Conservation (phyloP, 1,140 invertebrate genomes). For the Plutomurus gul region DNA sequence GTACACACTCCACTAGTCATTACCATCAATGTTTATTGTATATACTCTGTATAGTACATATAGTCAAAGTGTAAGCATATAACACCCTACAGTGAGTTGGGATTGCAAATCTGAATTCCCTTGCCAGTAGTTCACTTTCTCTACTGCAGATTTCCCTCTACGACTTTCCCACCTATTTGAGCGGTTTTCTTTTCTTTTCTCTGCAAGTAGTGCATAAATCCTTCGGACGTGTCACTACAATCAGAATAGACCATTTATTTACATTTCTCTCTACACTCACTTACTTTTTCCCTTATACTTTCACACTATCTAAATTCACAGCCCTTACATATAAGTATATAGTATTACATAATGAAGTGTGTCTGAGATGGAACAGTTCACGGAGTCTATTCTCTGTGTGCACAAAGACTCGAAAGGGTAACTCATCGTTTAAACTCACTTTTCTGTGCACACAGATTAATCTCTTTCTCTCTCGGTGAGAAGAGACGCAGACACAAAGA, state of each 20-base stretch:
- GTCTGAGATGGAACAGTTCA: neutral
- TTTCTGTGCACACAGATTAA: no score
- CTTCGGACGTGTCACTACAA: conserved; percentile 6
- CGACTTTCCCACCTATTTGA: neutral
- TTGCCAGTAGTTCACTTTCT: neutral
- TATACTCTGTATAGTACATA: no score
- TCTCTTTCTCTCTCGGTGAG: no score
- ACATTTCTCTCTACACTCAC: neutral
- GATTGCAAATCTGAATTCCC: neutral
- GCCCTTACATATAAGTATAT: neutral
- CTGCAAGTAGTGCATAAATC: neutral
- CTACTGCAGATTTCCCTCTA: conserved; percentile 18
- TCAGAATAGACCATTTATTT: neutral
- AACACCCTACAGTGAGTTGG: neutral
- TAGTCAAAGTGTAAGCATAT: neutral
- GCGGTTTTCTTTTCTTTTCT: neutral
- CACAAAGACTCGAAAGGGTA: no score
- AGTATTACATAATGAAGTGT: neutral
- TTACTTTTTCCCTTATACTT: neutral
- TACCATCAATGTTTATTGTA: no score
- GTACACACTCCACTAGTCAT: neutral
- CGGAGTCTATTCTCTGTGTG: neutral
- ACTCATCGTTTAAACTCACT: no score
- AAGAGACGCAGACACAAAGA: no score
- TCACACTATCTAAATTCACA: neutral